These are phyloP conservation scores for Epizoanthus scotinus DNA, from an alignment of 92 coral and sea anemone species.

Conservation along the genomic window DNA sequence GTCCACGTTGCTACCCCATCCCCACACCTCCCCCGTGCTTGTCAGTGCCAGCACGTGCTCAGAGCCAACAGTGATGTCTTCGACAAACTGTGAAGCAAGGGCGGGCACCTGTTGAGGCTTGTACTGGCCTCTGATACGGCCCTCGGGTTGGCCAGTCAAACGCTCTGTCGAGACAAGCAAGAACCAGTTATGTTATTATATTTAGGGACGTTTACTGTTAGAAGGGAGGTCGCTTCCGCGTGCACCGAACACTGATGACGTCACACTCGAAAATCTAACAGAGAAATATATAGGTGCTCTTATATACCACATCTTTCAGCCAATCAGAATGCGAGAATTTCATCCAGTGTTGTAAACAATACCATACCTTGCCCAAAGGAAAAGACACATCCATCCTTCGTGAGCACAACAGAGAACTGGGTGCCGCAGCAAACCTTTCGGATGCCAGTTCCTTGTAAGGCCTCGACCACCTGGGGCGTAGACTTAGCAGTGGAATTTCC, in stretches of 20 bases:
- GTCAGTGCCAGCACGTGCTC: constrained; percentile 82
- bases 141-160: constrained; percentile 88
- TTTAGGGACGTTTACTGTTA: too few species aligned
- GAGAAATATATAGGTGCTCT: too few species aligned
- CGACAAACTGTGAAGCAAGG: constrained; percentile 71
- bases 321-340: too few species aligned
- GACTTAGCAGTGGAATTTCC: constrained; percentile 87
- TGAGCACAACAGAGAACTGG: constrained; percentile 82
- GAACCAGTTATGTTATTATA: too few species aligned
- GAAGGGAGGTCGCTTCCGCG: too few species aligned
- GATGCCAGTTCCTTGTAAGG: constrained; percentile 66
- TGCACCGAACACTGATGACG: too few species aligned
- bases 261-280: too few species aligned
- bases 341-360: too few species aligned
- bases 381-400: constrained; percentile 80
- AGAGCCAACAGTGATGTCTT: constrained; percentile 80
- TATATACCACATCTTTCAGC: too few species aligned
- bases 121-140: constrained; percentile 78
- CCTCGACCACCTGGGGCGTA: constrained; percentile 67
- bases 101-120: constrained; percentile 82
- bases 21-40: constrained; percentile 90
- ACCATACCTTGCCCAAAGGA: constrained; percentile 82
- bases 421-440: constrained; percentile 84
- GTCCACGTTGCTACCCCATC: constrained; percentile 87
- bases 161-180: constrained; percentile 58